These are phyloP conservation scores for Eulemur albifrons DNA, from an alignment of 2,797 vertebrate genomes.

Conservation along the genomic window DNA sequence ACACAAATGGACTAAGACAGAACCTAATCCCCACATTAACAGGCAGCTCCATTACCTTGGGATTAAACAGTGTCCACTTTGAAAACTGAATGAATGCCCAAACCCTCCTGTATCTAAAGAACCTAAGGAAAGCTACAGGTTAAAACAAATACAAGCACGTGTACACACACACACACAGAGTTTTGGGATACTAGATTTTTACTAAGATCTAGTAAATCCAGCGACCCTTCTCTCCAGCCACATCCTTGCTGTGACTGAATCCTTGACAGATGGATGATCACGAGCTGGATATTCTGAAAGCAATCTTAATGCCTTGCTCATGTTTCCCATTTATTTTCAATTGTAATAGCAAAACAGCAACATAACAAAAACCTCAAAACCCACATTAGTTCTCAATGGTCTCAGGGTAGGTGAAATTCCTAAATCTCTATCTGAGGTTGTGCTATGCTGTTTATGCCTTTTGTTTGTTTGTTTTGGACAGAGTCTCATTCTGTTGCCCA, in stretches of 20 bases:
- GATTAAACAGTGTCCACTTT: neutral
- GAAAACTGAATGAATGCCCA: neutral
- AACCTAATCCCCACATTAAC: neutral
- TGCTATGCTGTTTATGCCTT: neutral
- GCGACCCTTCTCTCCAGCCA: neutral
- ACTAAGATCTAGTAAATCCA: neutral
- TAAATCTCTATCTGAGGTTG: neutral
- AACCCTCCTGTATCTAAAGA: neutral
- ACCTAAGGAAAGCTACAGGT: neutral
- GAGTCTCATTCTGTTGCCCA: neutral
- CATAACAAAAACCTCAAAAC: neutral
- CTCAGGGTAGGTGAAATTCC: neutral
- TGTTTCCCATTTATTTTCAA: neutral
- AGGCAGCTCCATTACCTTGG: neutral
- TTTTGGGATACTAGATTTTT: neutral
- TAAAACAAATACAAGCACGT: neutral
- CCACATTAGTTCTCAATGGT: neutral
- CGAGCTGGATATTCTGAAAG: neutral
- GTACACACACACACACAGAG: too few species aligned
- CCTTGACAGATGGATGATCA: neutral
- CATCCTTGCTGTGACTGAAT: neutral
- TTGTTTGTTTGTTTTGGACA: neutral
- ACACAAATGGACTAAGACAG: neutral
- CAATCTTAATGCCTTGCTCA: neutral
- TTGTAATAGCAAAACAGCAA: neutral